Conservation (phyloP, 2,888 invertebrate species). For the Agrochola litura region DNA sequence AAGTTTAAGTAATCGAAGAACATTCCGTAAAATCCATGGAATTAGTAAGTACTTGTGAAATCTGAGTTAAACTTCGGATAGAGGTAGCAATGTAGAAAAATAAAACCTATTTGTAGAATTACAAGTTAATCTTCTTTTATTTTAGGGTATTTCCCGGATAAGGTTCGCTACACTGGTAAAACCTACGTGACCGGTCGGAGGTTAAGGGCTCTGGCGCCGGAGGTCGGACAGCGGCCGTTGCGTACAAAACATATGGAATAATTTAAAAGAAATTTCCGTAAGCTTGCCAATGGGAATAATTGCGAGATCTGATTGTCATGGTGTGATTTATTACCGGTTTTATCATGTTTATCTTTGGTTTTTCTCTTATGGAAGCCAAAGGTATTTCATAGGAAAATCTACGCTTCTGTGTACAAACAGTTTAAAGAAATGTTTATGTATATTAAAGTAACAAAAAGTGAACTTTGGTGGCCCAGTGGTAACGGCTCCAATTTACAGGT, state of each 20-base stretch:
- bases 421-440: too few species aligned
- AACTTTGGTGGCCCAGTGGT: too few species aligned
- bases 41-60: neutral
- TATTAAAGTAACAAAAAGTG: too few species aligned
- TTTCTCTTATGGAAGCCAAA: neutral
- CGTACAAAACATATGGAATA: slow-evolving; percentile 36
- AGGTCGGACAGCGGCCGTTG: slow-evolving; percentile 31
- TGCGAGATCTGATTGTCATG: slow-evolving; percentile 14
- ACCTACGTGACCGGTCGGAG: slow-evolving; percentile 54
- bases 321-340: slow-evolving; percentile 25
- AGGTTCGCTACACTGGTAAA: slow-evolving; percentile 37
- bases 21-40: neutral
- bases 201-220: slow-evolving; percentile 40
- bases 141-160: slow-evolving; percentile 21
- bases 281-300: slow-evolving; percentile 41
- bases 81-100: neutral
- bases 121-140: slow-evolving; percentile 24
- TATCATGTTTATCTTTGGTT: neutral
- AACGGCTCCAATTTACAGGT: too few species aligned
- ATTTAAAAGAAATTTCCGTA: slow-evolving; percentile 32
- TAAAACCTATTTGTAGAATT: slow-evolving; percentile 1
- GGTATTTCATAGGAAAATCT: too few species aligned
- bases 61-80: neutral
- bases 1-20: neutral
- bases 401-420: too few species aligned